Conservation (phyloP, 2,797 vertebrate genomes). For the Onychomys arenicola region DNA sequence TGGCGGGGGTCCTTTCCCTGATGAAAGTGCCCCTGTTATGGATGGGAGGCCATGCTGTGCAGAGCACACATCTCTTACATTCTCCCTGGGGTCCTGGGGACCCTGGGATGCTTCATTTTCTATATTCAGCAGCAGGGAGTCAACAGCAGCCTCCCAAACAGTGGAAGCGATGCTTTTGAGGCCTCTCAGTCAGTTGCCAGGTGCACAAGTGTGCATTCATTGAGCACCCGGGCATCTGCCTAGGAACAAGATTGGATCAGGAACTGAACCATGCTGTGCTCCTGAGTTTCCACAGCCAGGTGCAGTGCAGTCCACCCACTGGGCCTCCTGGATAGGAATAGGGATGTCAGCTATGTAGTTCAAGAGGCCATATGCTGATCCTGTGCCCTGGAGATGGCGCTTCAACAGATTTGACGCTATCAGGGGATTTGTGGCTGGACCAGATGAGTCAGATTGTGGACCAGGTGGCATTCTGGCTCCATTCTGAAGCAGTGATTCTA, state of each 20-base stretch:
- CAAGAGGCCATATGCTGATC: not conserved
- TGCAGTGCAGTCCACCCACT: slow-evolving; percentile 96
- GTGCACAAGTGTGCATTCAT: slow-evolving; percentile 96
- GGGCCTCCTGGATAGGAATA: slow-evolving; percentile 90
- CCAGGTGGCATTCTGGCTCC: slow-evolving; percentile 81
- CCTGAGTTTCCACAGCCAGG: slow-evolving; percentile 94
- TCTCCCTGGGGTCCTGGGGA: slow-evolving; percentile 96
- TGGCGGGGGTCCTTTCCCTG: not conserved
- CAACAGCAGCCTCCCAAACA: slow-evolving; percentile 94
- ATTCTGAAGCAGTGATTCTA: slow-evolving; percentile 92
- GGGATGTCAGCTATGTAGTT: slow-evolving; percentile 22
- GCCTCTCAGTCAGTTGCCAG: slow-evolving; percentile 94
- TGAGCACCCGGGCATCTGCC: slow-evolving; percentile 95
- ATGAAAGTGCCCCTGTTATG: not conserved
- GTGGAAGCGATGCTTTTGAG: slow-evolving; percentile 91
- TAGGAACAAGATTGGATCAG: slow-evolving; percentile 91
- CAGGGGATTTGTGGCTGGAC: not conserved
- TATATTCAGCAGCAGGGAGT: slow-evolving; percentile 95
- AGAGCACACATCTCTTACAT: slow-evolving; percentile 87
- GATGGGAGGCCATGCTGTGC: no score
- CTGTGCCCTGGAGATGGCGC: not conserved
- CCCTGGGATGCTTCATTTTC: slow-evolving; percentile 97
- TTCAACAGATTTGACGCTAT: not conserved
- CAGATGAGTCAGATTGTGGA: not conserved
- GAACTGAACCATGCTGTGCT: slow-evolving; percentile 89